Conservation (phyloP, 2,797 vertebrate genomes). For the Phyllotis vaccarum region DNA sequence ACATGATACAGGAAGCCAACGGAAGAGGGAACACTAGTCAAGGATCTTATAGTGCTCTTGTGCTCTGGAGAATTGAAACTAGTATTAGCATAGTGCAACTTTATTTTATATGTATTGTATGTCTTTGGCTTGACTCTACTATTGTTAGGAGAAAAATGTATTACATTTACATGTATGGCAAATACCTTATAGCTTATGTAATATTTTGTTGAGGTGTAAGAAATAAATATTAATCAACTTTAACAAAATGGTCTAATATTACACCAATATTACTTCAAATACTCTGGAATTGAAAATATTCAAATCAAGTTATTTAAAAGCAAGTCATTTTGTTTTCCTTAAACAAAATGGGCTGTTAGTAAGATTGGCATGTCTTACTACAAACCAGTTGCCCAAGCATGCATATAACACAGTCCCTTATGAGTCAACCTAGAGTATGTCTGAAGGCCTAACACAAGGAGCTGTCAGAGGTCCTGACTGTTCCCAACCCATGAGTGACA, state of each 20-base stretch:
- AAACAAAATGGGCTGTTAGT: neutral
- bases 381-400: no score
- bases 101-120: neutral
- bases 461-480: no score
- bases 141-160: neutral
- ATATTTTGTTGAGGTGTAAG: neutral
- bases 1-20: neutral
- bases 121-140: neutral
- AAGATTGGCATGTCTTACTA: no score
- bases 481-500: no score
- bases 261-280: neutral
- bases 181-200: neutral
- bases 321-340: neutral
- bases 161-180: neutral
- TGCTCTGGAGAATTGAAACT: accelerated
- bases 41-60: no score
- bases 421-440: no score
- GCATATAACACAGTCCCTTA: no score
- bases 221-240: neutral
- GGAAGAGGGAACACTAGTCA: accelerated
- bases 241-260: neutral
- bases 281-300: neutral
- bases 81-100: accelerated
- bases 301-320: neutral
- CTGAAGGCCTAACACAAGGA: no score